Conservation (phyloP, 1,140 invertebrate species). For the Lordiphosa stackelbergi region DNA sequence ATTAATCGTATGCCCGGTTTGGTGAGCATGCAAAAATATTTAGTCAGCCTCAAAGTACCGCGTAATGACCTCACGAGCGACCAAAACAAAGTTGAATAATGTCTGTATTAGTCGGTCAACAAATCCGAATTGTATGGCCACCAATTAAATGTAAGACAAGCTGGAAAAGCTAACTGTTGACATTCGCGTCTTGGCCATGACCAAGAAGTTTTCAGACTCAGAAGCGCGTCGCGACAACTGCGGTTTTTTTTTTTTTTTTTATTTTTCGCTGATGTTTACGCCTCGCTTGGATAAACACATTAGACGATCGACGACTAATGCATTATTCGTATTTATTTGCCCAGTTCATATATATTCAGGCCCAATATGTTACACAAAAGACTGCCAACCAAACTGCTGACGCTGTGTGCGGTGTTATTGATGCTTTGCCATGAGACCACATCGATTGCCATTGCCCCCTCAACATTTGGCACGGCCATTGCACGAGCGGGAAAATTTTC, state of each 20-base stretch:
- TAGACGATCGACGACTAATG: slow-evolving; percentile 47
- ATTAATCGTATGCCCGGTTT: slow-evolving; percentile 55
- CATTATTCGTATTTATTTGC: slow-evolving; percentile 58
- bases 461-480: slow-evolving; percentile 80
- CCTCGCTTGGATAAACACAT: slow-evolving; percentile 46
- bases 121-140: slow-evolving; percentile 60
- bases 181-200: slow-evolving; percentile 69
- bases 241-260: background rate
- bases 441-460: slow-evolving; percentile 79
- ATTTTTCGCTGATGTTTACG: slow-evolving; percentile 26
- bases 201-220: slow-evolving; percentile 63
- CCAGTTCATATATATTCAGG: slow-evolving; percentile 23
- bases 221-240: slow-evolving; percentile 29
- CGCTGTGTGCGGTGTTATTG: slow-evolving; percentile 30
- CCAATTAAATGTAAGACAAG: slow-evolving; percentile 58
- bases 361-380: slow-evolving; percentile 47
- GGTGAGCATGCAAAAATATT: slow-evolving; percentile 60
- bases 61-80: slow-evolving; percentile 47
- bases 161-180: slow-evolving; percentile 54
- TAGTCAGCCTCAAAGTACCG: slow-evolving; percentile 27
- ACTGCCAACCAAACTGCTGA: slow-evolving; percentile 27
- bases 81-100: slow-evolving; percentile 55
- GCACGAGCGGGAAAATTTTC: slow-evolving; percentile 80
- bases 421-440: slow-evolving; percentile 38
- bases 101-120: slow-evolving; percentile 53